Evolutionary conservation across 2,888 invertebrate species (phyloP).

Genomic region (Physocephala rufipes): DNA sequence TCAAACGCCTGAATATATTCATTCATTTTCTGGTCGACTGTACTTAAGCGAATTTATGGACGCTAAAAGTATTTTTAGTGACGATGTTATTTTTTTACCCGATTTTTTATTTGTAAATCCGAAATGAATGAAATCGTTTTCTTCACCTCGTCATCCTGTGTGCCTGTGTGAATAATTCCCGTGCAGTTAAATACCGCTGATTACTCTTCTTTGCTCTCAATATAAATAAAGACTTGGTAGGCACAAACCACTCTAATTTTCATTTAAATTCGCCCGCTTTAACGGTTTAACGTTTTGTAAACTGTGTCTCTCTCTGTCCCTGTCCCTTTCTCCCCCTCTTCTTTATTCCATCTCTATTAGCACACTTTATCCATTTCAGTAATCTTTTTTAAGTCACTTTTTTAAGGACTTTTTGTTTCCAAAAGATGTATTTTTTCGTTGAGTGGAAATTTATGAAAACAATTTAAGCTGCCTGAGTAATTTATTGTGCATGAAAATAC

Average conservation of each 20-base stretch:
- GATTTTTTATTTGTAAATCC: background rate
- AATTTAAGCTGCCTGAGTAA: constrained; percentile 11
- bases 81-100: background rate
- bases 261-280: constrained; percentile 1
- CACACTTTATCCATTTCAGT: background rate
- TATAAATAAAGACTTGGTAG: background rate
- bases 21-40: background rate
- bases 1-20: background rate
- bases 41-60: background rate
- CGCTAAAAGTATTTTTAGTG: background rate
- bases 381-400: background rate
- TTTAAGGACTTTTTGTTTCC: too few species aligned
- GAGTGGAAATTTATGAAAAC: background rate
- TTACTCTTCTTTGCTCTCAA: background rate
- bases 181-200: too few species aligned
- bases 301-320: background rate
- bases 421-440: background rate
- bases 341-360: background rate
- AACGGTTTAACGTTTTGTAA: background rate
- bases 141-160: background rate
- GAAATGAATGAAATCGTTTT: too few species aligned
- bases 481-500: constrained; percentile 16
- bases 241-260: background rate
- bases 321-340: background rate
- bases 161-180: background rate